phyloP scores from a whole-genome alignment of 2,888 invertebrate genomes.

The Limnephilus auricula region DNA sequence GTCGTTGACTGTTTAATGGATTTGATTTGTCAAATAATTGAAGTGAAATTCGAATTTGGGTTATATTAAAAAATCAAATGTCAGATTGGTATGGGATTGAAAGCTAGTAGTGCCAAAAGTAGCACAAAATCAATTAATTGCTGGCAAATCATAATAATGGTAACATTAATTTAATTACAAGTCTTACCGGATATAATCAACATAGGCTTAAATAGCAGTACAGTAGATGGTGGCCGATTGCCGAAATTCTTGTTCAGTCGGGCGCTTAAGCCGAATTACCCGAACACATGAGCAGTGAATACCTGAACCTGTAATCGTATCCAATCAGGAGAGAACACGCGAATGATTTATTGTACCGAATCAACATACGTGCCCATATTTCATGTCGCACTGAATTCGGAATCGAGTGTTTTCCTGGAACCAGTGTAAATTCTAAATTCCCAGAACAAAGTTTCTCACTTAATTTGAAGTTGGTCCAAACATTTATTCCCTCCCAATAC shows the following conservation, averaged over 20 bases:
- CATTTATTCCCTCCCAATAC: constrained; percentile 17
- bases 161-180: neutral
- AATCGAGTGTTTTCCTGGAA: neutral
- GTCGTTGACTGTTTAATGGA: too few species aligned
- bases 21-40: too few species aligned
- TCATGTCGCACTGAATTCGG: neutral
- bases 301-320: neutral
- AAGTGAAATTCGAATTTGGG: too few species aligned
- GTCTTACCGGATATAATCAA: neutral
- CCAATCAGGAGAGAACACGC: neutral
- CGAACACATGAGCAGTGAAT: neutral
- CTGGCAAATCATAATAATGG: neutral
- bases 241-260: neutral
- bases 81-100: too few species aligned
- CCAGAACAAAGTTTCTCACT: neutral
- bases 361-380: neutral
- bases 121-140: neutral
- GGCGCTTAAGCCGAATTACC: neutral
- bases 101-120: too few species aligned
- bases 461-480: constrained; percentile 26
- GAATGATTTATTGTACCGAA: neutral
- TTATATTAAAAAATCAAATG: too few species aligned
- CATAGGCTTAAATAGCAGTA: neutral
- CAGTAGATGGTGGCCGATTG: neutral
- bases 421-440: constrained; percentile 6